phyloP scores from a whole-genome alignment of 2,888 invertebrate species.

The Aelia acuminata region DNA sequence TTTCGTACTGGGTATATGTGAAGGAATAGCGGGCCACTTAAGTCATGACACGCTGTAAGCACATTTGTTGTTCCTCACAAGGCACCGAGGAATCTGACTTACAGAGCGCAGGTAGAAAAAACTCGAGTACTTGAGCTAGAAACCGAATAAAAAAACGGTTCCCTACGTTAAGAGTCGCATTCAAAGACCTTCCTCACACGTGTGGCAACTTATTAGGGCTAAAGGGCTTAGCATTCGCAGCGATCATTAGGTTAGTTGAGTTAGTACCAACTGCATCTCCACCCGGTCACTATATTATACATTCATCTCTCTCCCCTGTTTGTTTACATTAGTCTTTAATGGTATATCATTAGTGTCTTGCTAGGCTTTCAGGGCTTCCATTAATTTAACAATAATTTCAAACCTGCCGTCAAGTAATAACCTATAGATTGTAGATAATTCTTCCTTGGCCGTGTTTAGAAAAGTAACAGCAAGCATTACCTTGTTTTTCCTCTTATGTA shows the following conservation, averaged over 20 bases:
- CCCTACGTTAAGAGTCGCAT: slow-evolving; percentile 24
- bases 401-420: not conserved
- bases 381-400: slow-evolving; percentile 36
- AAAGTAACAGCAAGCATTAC: not conserved
- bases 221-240: slow-evolving; percentile 13
- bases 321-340: slow-evolving; percentile 38
- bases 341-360: slow-evolving; percentile 46
- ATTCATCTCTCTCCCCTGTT: slow-evolving; percentile 34
- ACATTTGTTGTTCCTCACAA: slow-evolving; percentile 27
- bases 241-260: slow-evolving; percentile 15
- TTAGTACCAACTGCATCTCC: slow-evolving; percentile 4
- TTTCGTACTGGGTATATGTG: not conserved
- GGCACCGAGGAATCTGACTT: slow-evolving; percentile 37
- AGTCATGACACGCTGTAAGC: slow-evolving; percentile 24
- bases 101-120: slow-evolving; percentile 3
- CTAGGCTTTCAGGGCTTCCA: not conserved
- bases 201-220: slow-evolving; percentile 38
- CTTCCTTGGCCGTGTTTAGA: not conserved
- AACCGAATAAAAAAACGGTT: not conserved
- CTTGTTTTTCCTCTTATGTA: not conserved
- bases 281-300: not conserved
- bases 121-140: slow-evolving; percentile 20
- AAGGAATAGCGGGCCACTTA: not conserved
- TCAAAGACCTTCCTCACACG: slow-evolving; percentile 44
- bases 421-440: not conserved